phyloP scores from a whole-genome alignment of 2,113 vertebrate species.

The Sprattus sprattus region DNA sequence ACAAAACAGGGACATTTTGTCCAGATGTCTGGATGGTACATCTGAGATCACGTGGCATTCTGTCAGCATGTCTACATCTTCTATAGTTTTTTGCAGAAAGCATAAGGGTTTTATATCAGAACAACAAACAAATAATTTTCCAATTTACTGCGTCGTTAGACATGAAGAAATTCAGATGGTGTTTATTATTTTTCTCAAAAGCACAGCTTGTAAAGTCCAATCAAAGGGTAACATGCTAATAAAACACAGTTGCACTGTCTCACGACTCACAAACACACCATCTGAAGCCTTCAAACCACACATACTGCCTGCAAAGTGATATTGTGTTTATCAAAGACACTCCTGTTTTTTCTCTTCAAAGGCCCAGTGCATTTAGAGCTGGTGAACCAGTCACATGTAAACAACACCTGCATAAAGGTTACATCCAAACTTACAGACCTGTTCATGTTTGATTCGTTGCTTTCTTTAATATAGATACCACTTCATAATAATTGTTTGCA shows the following conservation, averaged over 20 bases:
- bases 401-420: slow-evolving; percentile 19
- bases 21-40: neutral
- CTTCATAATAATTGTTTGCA: neutral
- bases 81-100: neutral
- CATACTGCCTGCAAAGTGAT: slow-evolving; percentile 7
- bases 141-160: slow-evolving; percentile 38
- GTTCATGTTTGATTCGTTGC: neutral
- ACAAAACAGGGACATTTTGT: neutral
- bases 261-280: slow-evolving; percentile 13
- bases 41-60: neutral
- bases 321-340: neutral
- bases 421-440: neutral
- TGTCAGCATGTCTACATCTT: neutral
- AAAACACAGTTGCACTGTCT: slow-evolving; percentile 23
- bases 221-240: neutral
- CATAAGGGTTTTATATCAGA: neutral
- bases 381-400: neutral
- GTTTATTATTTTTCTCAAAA: slow-evolving; percentile 35
- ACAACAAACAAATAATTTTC: slow-evolving; percentile 33
- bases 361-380: neutral
- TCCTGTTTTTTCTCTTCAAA: neutral
- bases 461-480: neutral
- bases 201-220: slow-evolving; percentile 33
- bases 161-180: slow-evolving; percentile 33
- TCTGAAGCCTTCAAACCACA: slow-evolving; percentile 12